phyloP scores from a whole-genome alignment of 1,140 invertebrate genomes.

The Wiebesia pumilae region DNA sequence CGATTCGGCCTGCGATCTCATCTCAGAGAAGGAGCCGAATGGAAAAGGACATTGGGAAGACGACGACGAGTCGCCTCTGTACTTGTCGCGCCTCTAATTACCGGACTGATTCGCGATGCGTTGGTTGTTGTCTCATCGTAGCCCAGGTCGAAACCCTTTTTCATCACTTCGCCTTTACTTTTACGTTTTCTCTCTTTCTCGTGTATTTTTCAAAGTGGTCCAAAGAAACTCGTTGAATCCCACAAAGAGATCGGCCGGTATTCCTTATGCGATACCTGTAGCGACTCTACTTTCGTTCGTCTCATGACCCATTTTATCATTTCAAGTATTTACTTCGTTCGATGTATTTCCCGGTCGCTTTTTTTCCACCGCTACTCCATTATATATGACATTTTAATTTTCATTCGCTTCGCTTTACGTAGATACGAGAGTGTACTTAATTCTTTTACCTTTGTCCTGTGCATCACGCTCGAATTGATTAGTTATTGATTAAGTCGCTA shows the following conservation, averaged over 20 bases:
- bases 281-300: not conserved
- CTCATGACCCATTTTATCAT: constrained; percentile 37
- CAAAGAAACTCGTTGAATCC: constrained; percentile 4
- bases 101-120: constrained; percentile 49
- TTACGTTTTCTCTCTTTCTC: constrained; percentile 37
- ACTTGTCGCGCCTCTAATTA: constrained; percentile 57
- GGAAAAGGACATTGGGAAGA: not conserved
- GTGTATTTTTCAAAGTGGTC: constrained; percentile 1
- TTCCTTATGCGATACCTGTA: not conserved
- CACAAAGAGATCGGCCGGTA: not conserved
- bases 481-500: no score
- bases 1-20: constrained; percentile 53
- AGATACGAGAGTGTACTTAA: no score
- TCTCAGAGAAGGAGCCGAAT: not conserved
- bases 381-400: no score
- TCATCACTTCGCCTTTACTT: constrained; percentile 2
- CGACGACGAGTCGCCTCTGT: constrained; percentile 27
- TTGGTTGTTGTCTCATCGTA: not conserved
- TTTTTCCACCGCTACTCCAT: no score
- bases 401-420: no score
- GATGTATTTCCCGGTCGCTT: not conserved
- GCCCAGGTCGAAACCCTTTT: constrained; percentile 51
- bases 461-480: no score
- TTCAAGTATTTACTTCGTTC: not conserved
- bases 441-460: no score